phyloP scores from a whole-genome alignment of 1,140 invertebrate genomes.

The Carposina sasakii region DNA sequence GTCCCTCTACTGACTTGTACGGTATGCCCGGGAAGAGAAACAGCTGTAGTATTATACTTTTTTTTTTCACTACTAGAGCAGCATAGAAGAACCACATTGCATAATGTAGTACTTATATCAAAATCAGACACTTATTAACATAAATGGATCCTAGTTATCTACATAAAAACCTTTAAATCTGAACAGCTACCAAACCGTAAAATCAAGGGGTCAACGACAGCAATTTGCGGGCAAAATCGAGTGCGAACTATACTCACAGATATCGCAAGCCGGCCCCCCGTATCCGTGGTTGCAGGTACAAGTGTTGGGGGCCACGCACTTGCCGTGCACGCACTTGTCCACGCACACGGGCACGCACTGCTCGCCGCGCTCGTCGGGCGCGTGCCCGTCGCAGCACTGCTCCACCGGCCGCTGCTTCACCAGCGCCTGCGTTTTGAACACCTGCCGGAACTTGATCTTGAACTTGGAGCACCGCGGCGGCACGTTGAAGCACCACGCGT shows the following conservation, averaged over 20 bases:
- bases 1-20: no score
- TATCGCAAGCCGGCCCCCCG: conserved; percentile 89
- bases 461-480: conserved; percentile 91
- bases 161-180: no score
- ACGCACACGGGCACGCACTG: conserved; percentile 86
- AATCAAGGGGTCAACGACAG: no score
- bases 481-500: conserved; percentile 87
- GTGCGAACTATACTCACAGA: conserved; percentile 84
- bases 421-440: conserved; percentile 81
- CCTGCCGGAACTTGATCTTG: conserved; percentile 81
- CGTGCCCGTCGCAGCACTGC: conserved; percentile 86
- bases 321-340: conserved; percentile 86
- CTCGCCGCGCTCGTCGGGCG: conserved; percentile 73
- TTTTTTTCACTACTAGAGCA: no score
- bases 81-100: no score
- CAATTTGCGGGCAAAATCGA: no score
- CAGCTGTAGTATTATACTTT: no score
- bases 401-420: conserved; percentile 82
- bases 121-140: no score
- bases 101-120: no score
- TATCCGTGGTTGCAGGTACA: conserved; percentile 91
- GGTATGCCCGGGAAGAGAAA: no score
- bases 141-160: no score
- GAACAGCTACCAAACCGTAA: no score
- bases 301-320: conserved; percentile 86